phyloP scores from a whole-genome alignment of 1,140 invertebrate species.

The Calliopsis andreniformis region DNA sequence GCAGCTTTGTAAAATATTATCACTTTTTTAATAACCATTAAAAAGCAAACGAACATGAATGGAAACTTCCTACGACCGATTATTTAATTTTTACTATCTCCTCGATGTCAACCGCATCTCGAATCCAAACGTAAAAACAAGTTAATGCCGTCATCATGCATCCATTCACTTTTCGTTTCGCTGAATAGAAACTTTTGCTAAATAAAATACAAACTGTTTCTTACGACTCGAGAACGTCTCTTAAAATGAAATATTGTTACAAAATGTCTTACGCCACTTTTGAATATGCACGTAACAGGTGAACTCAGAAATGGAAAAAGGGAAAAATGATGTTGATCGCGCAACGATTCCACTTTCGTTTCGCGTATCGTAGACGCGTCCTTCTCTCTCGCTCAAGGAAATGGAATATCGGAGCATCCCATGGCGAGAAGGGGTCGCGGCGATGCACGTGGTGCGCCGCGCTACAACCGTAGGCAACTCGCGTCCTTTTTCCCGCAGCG shows the following conservation, averaged over 20 bases:
- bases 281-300: background rate
- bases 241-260: too few species aligned
- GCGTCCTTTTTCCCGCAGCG: constrained; percentile 67
- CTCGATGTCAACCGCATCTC: background rate
- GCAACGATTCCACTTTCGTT: background rate
- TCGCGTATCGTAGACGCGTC: constrained; percentile 7
- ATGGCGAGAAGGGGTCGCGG: constrained; percentile 50
- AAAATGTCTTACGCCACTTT: too few species aligned
- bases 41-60: background rate
- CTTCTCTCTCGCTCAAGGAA: constrained; percentile 58
- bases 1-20: too few species aligned
- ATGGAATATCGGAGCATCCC: constrained; percentile 61
- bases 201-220: too few species aligned
- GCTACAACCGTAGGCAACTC: constrained; percentile 61
- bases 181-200: too few species aligned
- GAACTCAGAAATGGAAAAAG: background rate
- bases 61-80: constrained; percentile 3
- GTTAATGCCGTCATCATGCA: too few species aligned
- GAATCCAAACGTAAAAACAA: too few species aligned
- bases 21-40: too few species aligned
- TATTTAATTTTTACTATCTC: background rate
- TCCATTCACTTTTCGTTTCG: too few species aligned
- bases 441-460: constrained; percentile 38
- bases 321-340: background rate
- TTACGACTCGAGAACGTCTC: too few species aligned